phyloP scores from a whole-genome alignment of 2,113 vertebrate genomes.

The Hipposideros armiger region DNA sequence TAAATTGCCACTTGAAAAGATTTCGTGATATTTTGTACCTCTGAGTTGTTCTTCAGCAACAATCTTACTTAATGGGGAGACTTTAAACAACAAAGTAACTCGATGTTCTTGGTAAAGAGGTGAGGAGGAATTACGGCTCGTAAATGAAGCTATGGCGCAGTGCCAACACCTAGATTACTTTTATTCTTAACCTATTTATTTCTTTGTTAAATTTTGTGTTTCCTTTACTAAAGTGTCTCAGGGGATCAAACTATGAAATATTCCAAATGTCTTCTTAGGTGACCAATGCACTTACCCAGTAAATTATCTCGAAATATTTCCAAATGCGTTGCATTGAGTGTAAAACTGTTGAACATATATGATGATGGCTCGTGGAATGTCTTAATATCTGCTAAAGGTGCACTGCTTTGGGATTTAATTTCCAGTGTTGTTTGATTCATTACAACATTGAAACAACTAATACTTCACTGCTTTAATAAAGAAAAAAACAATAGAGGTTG shows the following conservation, averaged over 20 bases:
- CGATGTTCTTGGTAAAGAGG: not conserved
- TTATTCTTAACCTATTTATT: slow-evolving; percentile 58
- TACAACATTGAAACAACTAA: slow-evolving; percentile 30
- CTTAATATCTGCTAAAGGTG: slow-evolving; percentile 4
- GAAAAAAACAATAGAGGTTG: not conserved
- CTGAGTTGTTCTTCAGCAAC: slow-evolving; percentile 12
- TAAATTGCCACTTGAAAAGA: slow-evolving; percentile 47
- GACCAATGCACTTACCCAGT: not conserved
- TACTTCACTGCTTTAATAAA: slow-evolving; percentile 54
- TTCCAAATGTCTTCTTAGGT: slow-evolving; percentile 39
- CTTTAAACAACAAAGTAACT: slow-evolving; percentile 54
- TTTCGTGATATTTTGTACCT: not conserved
- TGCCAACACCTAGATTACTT: not conserved
- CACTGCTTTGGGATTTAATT: slow-evolving; percentile 38
- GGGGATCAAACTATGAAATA: slow-evolving; percentile 53
- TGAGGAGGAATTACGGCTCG: not conserved
- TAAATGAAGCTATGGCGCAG: not conserved
- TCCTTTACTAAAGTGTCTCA: not conserved
- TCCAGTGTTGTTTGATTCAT: slow-evolving; percentile 35
- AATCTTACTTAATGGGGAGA: not conserved
- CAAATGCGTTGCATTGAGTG: not conserved
- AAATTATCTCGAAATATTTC: slow-evolving; percentile 30
- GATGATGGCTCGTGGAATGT: not conserved
- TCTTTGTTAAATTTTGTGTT: slow-evolving; percentile 51
- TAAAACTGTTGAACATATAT: slow-evolving; percentile 21